These are phyloP conservation scores for Hedya salicella DNA, from an alignment of 2,888 invertebrate genomes.

Conservation along the genomic window DNA sequence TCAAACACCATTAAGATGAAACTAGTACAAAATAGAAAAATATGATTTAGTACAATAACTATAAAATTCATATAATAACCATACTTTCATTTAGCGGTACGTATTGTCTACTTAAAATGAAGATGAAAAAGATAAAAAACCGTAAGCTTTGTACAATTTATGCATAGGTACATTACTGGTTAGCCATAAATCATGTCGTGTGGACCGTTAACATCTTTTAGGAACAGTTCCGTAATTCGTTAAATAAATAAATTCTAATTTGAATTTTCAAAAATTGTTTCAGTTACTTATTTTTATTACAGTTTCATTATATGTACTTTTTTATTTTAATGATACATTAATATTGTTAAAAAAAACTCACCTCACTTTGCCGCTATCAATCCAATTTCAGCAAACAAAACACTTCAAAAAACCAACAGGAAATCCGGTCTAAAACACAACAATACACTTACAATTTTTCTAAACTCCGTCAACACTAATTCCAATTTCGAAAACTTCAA, in stretches of 20 bases:
- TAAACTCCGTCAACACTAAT: slow-evolving; percentile 26
- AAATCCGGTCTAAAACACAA: slow-evolving; percentile 40
- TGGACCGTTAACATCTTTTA: slow-evolving; percentile 9
- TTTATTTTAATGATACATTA: background rate
- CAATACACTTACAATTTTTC: slow-evolving; percentile 19
- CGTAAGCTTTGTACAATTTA: background rate
- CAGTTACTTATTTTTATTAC: no score
- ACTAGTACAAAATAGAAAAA: no score
- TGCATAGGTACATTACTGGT: background rate
- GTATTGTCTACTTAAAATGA: no score
- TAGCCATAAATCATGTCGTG: slow-evolving; percentile 12
- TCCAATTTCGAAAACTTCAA: slow-evolving; percentile 28
- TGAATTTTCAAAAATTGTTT: no score
- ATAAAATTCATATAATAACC: no score
- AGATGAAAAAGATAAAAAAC: no score
- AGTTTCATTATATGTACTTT: background rate
- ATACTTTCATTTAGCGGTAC: no score
- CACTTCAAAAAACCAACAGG: slow-evolving; percentile 32
- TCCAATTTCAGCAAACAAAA: slow-evolving; percentile 36
- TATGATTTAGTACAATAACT: no score
- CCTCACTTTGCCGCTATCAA: slow-evolving; percentile 28
- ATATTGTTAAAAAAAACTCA: slow-evolving; percentile 19
- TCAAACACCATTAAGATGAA: no score
- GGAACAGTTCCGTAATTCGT: slow-evolving; percentile 13
- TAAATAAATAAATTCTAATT: background rate